These are phyloP conservation scores for Tympanoctomys barrerae DNA, from an alignment of 2,797 vertebrate species.

Conservation along the genomic window DNA sequence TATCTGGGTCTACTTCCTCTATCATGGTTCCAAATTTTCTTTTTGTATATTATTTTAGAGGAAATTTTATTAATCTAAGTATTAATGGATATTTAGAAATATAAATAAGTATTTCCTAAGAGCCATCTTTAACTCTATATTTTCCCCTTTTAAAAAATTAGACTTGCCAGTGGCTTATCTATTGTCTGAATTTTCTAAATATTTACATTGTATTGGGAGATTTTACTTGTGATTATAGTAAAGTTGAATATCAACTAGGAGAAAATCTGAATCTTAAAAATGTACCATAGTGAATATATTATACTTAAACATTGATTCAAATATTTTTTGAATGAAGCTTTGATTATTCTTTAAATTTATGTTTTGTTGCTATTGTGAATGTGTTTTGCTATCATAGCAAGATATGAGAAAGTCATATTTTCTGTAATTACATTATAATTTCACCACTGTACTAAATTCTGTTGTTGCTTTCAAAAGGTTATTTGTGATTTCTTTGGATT, in stretches of 20 bases:
- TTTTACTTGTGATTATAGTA: constrained; percentile 12
- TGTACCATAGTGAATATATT: constrained; percentile 13
- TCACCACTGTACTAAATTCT: not conserved
- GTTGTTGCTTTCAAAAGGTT: not conserved
- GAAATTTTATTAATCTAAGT: not conserved
- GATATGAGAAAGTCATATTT: not conserved
- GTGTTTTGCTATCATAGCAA: constrained; percentile 9
- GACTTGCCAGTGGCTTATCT: not conserved
- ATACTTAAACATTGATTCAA: constrained; percentile 10
- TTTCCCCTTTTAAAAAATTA: not conserved
- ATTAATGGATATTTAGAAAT: not conserved
- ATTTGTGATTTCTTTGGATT: constrained; percentile 49
- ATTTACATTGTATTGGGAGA: not conserved
- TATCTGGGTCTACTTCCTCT: not conserved
- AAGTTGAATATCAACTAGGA: constrained; percentile 17
- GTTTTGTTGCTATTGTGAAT: constrained; percentile 9
- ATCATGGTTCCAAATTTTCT: not conserved
- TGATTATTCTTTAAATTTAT: constrained; percentile 39
- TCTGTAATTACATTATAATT: not conserved
- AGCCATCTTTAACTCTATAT: not conserved
- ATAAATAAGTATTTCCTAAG: not conserved
- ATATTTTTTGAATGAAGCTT: constrained; percentile 44
- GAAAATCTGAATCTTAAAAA: constrained; percentile 18
- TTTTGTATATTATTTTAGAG: not conserved
- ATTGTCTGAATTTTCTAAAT: constrained; percentile 12